Evolutionary conservation across 2,888 invertebrate genomes (phyloP).

Genomic region (Xanthostigma xanthostigma): DNA sequence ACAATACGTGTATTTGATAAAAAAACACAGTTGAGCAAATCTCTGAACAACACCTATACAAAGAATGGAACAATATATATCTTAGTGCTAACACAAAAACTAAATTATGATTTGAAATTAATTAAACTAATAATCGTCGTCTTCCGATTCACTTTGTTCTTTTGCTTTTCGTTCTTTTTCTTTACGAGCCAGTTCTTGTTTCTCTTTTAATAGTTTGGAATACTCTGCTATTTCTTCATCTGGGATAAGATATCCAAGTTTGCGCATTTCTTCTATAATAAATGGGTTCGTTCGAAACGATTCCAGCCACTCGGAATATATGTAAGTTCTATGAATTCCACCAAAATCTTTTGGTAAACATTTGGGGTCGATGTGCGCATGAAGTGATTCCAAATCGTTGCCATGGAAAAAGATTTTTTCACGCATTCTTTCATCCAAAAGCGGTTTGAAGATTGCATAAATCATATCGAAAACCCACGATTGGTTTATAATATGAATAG

Average conservation of each 20-base stretch:
- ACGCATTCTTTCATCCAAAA: conserved; percentile 52
- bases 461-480: conserved; percentile 70
- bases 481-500: conserved; percentile 65
- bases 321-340: conserved; percentile 50
- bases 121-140: neutral
- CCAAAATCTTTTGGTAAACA: conserved; percentile 52
- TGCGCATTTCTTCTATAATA: conserved; percentile 45
- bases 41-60: too few species aligned
- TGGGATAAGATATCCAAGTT: conserved; percentile 32
- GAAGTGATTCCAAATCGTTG: conserved; percentile 52
- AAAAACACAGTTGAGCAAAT: too few species aligned
- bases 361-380: conserved; percentile 54
- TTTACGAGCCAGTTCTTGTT: too few species aligned
- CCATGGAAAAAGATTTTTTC: conserved; percentile 53
- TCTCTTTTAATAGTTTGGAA: too few species aligned
- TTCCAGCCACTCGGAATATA: conserved; percentile 60
- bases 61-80: neutral
- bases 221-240: conserved; percentile 7
- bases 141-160: conserved; percentile 1
- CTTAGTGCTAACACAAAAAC: neutral
- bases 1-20: too few species aligned
- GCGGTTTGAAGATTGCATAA: conserved; percentile 62
- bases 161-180: neutral
- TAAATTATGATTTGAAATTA: neutral
- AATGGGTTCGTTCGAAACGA: conserved; percentile 37